Evolutionary conservation across 2,797 vertebrate genomes (phyloP), one percentile per base, ranked within the genome.

Genomic region (Hydrocynus forskahlii): DNA sequence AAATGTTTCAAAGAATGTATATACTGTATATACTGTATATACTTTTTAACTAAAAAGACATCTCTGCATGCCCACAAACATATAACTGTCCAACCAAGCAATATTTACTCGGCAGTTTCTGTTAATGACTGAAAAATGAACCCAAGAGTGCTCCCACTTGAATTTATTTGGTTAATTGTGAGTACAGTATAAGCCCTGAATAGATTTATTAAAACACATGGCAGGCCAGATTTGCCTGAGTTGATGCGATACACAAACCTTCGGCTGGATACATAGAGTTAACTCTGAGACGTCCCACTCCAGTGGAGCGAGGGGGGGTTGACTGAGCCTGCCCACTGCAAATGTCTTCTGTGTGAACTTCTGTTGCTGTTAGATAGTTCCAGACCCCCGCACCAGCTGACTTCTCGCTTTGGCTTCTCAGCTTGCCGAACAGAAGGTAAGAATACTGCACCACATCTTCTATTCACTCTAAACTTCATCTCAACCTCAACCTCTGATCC

Each of bases 381-480:
- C 88, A 89, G 92, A 92, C 84, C 80, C 78, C 79, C 90, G 90
- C 91, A 79, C 91, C 94, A 78, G 92, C 90, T 94, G 85, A 94
- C 92, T 94, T 92, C 89, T 92, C 87, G 5, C 83, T 87, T 92
- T 91, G 89, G 86, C 92, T 91, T 91, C 80, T 87, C 92, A 87
- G 91, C 90, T 91, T 86, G 86, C 87, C 87, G 76, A 86, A 88
- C 87, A 86, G 9, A 93, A 96, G 97, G 97, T 98, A 98, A 91
- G 96, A 85, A 72, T 63, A 14, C 62, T 64, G 38, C 59, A 62
- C 73, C 62, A 57, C 14, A 67, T 71, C 40, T 43, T 75, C 63
- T 35, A 29, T 17, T 17, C 21, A 76, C 40, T 63, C 29, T 13
- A 55, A 35, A 2, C 23, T 45, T 67, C 17, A 66, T 6, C 16